A percentile compares a stretch with the other conserved stretches of the same genome.
Evolutionary conservation across 2,113 vertebrate genomes (phyloP).

Genomic region (Riparia riparia): DNA sequence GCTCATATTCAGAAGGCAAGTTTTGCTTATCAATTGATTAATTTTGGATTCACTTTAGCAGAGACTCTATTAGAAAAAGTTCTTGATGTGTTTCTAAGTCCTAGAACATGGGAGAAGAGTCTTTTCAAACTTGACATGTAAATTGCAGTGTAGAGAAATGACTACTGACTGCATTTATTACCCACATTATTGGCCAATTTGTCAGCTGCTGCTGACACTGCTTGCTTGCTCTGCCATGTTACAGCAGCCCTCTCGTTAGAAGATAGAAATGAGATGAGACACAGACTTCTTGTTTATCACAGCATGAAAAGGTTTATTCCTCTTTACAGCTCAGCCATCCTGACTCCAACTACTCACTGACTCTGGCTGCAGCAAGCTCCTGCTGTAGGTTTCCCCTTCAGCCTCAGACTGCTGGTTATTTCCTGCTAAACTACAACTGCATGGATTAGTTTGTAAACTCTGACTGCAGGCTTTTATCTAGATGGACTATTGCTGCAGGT

Average conservation of each 20-base stretch:
- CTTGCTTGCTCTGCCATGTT: not conserved
- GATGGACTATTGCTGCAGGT: not conserved
- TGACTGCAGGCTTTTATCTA: not conserved
- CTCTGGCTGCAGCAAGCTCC: not conserved
- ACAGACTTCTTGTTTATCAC: not conserved
- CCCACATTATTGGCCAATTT: slow-evolving; percentile 61
- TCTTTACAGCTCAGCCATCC: not conserved
- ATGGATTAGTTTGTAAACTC: not conserved
- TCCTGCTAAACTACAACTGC: not conserved
- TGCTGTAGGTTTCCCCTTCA: not conserved
- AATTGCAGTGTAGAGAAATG: slow-evolving; percentile 46
- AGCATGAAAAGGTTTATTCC: not conserved
- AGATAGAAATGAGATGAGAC: not conserved
- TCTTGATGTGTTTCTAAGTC: not conserved
- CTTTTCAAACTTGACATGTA: slow-evolving; percentile 52
- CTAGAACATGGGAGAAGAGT: not conserved
- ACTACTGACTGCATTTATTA: slow-evolving; percentile 48
- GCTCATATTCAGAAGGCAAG: not conserved
- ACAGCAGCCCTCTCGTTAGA: not conserved
- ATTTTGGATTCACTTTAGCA: not conserved
- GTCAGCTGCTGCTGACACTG: slow-evolving; percentile 44
- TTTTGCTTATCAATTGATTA: slow-evolving; percentile 12
- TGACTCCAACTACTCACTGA: not conserved
- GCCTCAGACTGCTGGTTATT: not conserved
- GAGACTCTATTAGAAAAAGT: slow-evolving; percentile 39